phyloP scores from a whole-genome alignment of 1,140 invertebrate genomes.

The Drosophila kepulauana region DNA sequence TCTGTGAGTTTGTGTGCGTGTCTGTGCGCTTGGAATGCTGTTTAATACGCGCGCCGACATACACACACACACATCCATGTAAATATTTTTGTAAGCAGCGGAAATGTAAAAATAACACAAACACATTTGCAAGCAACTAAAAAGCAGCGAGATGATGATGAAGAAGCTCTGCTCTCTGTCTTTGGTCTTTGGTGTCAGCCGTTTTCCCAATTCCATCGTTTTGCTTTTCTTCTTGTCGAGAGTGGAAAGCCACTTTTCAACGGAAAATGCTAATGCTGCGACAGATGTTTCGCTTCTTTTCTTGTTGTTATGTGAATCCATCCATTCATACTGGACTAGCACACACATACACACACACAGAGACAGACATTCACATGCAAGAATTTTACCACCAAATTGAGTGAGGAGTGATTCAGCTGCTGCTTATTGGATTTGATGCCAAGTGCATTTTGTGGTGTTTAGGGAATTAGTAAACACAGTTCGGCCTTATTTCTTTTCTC shows the following conservation, averaged over 20 bases:
- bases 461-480: conserved; percentile 32
- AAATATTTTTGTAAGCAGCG: conserved; percentile 80
- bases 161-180: conserved; percentile 31
- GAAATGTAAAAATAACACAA: conserved; percentile 82
- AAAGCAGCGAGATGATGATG: conserved; percentile 46
- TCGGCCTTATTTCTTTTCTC: conserved; percentile 13
- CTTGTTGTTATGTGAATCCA: conserved; percentile 53
- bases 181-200: conserved; percentile 47
- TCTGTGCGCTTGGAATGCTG: conserved; percentile 65
- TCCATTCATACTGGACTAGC: conserved; percentile 23
- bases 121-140: conserved; percentile 68
- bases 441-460: conserved; percentile 32
- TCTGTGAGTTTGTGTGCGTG: conserved; percentile 38
- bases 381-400: conserved; percentile 37
- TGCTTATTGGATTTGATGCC: conserved; percentile 39
- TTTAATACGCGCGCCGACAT: conserved; percentile 35
- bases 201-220: conserved; percentile 52
- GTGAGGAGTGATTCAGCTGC: conserved; percentile 25
- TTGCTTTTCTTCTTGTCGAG: conserved; percentile 30
- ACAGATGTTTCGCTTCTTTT: conserved; percentile 71
- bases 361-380: neutral
- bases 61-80: conserved; percentile 32
- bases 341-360: neutral
- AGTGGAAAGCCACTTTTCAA: conserved; percentile 71
- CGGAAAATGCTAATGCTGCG: conserved; percentile 70